Evolutionary conservation across 2,888 invertebrate genomes (phyloP).

Genomic region (Eutolmus rufibarbis): DNA sequence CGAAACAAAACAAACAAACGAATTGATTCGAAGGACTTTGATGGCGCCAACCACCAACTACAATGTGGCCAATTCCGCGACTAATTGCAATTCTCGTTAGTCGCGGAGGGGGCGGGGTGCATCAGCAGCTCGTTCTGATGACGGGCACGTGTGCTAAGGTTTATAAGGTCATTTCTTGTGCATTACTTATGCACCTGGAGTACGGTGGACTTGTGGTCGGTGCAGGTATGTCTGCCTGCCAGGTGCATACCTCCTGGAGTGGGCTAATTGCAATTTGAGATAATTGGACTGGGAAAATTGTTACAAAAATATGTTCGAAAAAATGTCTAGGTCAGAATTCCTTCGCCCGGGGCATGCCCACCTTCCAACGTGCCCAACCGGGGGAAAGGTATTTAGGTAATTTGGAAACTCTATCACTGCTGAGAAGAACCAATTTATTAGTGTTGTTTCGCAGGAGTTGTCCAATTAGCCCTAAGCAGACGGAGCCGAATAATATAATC

Average conservation of each 20-base stretch:
- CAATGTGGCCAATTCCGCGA: not conserved
- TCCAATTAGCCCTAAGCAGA: not conserved
- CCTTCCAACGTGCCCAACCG: not conserved
- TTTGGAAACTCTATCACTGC: not conserved
- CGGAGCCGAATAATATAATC: not conserved
- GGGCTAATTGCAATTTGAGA: not conserved
- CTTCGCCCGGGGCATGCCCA: not conserved
- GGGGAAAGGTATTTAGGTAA: not conserved
- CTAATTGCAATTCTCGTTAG: not conserved
- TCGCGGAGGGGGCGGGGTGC: not conserved
- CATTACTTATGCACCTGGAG: not conserved
- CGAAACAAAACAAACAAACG: not conserved
- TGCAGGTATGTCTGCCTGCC: not conserved
- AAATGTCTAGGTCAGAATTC: not conserved
- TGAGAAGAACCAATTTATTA: not conserved
- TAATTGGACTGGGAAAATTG: not conserved
- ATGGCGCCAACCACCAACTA: not conserved
- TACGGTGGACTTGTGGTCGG: not conserved
- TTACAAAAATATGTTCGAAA: not conserved
- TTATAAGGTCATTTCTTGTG: not conserved
- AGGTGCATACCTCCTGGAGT: not conserved
- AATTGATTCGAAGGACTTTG: not conserved
- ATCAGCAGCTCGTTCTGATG: not conserved
- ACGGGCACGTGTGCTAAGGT: not conserved
- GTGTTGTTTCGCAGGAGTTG: not conserved